phyloP scores from a whole-genome alignment of 2,797 vertebrate genomes.

The Monodelphis domestica region DNA sequence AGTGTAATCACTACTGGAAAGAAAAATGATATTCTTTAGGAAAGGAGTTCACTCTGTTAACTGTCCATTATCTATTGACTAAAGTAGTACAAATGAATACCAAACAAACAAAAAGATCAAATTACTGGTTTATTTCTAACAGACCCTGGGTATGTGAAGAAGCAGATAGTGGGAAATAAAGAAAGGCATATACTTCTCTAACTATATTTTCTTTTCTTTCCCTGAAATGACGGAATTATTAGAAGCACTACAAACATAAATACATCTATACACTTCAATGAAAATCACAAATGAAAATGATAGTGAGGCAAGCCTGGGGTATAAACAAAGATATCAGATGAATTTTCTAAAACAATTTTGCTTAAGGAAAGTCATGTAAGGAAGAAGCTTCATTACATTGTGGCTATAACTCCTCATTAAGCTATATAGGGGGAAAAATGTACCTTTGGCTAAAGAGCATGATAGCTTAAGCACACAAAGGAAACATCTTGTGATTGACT shows the following conservation, averaged over 20 bases:
- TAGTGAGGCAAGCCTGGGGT: neutral
- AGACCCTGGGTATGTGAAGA: constrained; percentile 40
- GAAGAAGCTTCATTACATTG: constrained; percentile 39
- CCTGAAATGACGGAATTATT: constrained; percentile 48
- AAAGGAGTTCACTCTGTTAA: constrained; percentile 39
- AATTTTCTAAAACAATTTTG: constrained; percentile 31
- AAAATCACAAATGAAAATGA: constrained; percentile 32
- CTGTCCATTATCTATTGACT: constrained; percentile 20
- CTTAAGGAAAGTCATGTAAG: constrained; percentile 49
- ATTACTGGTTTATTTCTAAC: constrained; percentile 50
- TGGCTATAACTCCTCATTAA: neutral
- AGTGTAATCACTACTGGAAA: constrained; percentile 68
- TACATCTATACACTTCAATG: neutral
- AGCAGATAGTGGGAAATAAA: constrained; percentile 26
- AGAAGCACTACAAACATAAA: constrained; percentile 48
- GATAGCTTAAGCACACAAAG: neutral
- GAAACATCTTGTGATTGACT: no score
- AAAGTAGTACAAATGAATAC: constrained; percentile 51
- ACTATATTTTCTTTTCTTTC: constrained; percentile 26
- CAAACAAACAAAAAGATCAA: constrained; percentile 57
- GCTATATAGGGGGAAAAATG: constrained; percentile 21
- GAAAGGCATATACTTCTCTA: constrained; percentile 27
- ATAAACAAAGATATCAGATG: constrained; percentile 35
- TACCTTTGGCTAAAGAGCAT: constrained; percentile 30
- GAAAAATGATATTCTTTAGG: constrained; percentile 59